A percentile compares a stretch with the other conserved stretches of the same genome.
These are phyloP conservation scores for Augochlorella aurata DNA, from an alignment of 2,888 invertebrate species.

Conservation along the genomic window DNA sequence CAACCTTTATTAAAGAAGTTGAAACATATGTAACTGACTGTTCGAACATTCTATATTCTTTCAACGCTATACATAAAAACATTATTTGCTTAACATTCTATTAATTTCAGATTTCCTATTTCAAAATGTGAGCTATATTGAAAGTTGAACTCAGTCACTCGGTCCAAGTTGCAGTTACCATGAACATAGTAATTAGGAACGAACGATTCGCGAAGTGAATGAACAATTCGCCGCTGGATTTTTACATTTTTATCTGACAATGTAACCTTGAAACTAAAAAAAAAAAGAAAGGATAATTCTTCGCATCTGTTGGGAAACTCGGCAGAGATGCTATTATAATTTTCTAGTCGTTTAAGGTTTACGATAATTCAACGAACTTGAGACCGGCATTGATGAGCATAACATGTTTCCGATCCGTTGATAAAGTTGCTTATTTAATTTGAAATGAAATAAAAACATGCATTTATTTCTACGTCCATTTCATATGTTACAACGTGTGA, in stretches of 20 bases:
- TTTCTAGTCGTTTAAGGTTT: background rate
- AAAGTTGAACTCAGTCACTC: background rate
- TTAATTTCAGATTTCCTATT: background rate
- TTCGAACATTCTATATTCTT: conserved; percentile 1
- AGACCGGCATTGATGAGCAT: background rate
- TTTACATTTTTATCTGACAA: background rate
- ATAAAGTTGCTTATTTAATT: background rate
- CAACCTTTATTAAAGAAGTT: conserved; percentile 2
- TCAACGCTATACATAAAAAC: background rate
- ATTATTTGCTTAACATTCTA: background rate
- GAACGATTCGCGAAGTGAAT: background rate
- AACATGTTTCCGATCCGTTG: background rate
- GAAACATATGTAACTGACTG: conserved; percentile 3
- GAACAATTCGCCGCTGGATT: background rate
- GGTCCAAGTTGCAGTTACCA: background rate
- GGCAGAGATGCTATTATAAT: background rate
- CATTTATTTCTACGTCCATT: background rate
- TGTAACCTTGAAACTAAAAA: background rate
- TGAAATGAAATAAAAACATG: background rate
- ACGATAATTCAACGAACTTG: background rate
- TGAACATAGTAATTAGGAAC: background rate
- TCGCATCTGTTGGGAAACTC: background rate
- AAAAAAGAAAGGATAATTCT: background rate
- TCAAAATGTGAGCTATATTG: background rate
- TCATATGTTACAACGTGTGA: background rate